Conservation (phyloP, 1,140 invertebrate species). For the Leptopilina clavipes region DNA sequence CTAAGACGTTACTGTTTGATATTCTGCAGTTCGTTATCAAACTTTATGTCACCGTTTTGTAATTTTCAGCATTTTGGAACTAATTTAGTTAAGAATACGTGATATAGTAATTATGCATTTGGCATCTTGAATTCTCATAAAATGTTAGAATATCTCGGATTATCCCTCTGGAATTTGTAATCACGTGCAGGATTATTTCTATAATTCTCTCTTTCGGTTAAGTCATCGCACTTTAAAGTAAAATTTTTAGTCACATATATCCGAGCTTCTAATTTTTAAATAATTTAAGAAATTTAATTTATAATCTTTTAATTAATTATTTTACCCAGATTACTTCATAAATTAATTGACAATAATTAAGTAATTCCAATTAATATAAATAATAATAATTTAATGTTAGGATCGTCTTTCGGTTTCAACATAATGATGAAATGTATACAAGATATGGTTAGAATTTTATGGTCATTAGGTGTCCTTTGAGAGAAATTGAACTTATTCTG, state of each 20-base stretch:
- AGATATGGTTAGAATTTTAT: background rate
- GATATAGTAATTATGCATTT: conserved; percentile 17
- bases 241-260: background rate
- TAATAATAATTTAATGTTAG: background rate
- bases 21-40: background rate
- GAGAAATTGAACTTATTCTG: background rate
- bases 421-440: background rate
- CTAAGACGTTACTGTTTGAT: too few species aligned
- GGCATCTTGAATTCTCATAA: conserved; percentile 22
- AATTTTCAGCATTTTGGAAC: background rate
- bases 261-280: too few species aligned
- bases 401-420: background rate
- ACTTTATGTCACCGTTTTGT: background rate
- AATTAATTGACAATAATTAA: too few species aligned
- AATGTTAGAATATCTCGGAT: conserved; percentile 17
- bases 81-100: conserved; percentile 19
- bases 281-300: too few species aligned
- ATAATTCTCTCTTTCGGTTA: background rate
- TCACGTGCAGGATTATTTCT: background rate
- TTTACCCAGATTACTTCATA: too few species aligned
- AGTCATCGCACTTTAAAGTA: background rate
- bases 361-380: too few species aligned
- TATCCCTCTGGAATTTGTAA: conserved; percentile 28
- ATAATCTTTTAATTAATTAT: too few species aligned
- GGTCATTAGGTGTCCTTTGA: background rate